Evolutionary conservation across 2,113 vertebrate species (phyloP).

Genomic region (Eulemur rufifrons): DNA sequence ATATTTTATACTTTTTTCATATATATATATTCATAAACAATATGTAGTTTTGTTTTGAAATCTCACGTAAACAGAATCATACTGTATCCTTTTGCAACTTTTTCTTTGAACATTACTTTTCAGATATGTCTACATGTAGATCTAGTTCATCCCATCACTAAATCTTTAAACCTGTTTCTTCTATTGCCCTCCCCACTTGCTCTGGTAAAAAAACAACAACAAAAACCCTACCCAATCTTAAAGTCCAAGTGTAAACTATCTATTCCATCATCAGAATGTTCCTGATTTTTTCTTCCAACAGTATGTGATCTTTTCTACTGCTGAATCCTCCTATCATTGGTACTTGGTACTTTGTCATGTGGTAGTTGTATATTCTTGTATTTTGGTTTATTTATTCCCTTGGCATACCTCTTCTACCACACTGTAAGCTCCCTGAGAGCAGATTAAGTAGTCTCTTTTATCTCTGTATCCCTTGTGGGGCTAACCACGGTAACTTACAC

Average conservation of each 20-base stretch:
- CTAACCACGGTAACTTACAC: background rate
- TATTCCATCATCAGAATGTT: background rate
- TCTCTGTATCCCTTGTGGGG: constrained; percentile 13
- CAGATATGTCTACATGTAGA: background rate
- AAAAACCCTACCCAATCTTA: background rate
- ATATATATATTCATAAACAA: background rate
- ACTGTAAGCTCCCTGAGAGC: background rate
- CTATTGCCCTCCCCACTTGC: background rate
- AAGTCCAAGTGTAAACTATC: background rate
- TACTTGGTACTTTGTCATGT: background rate
- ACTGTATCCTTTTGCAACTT: background rate
- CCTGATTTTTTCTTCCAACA: background rate
- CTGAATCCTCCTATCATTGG: background rate
- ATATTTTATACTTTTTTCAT: background rate
- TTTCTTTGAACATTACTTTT: background rate
- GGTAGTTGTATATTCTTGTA: background rate
- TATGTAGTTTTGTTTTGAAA: constrained; percentile 23
- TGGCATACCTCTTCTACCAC: background rate
- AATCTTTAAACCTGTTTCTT: background rate
- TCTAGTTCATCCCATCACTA: background rate
- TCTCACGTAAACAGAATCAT: background rate
- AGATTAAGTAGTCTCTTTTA: constrained; percentile 16
- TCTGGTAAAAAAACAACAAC: background rate
- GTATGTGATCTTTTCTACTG: background rate
- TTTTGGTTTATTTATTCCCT: constrained; percentile 2